A percentile compares a stretch with the other conserved stretches of the same genome.
phyloP scores from a whole-genome alignment of 2,888 invertebrate species.

The Lagria hirta region DNA sequence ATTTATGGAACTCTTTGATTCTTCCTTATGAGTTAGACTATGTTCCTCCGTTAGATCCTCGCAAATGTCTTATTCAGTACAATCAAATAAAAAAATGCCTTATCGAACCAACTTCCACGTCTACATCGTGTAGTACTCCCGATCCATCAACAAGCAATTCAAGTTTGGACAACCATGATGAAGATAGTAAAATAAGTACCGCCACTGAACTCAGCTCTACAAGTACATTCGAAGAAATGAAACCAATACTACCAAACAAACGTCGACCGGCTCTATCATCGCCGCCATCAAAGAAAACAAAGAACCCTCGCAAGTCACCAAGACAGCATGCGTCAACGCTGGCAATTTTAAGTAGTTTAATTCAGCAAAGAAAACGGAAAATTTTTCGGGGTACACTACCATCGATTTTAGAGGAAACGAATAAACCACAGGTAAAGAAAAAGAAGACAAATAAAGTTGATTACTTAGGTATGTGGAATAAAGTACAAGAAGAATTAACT shows the following conservation, averaged over 20 bases:
- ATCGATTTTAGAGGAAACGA: slow-evolving; percentile 41
- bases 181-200: slow-evolving; percentile 45
- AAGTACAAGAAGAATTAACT: slow-evolving; percentile 55
- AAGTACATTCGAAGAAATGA: slow-evolving; percentile 28
- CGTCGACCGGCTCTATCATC: slow-evolving; percentile 9
- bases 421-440: slow-evolving; percentile 27
- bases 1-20: slow-evolving; percentile 64
- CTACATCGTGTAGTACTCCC: slow-evolving; percentile 44
- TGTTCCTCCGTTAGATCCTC: slow-evolving; percentile 63
- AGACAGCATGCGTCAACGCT: slow-evolving; percentile 86
- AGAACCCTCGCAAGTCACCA: slow-evolving; percentile 78
- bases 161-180: slow-evolving; percentile 37
- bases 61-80: slow-evolving; percentile 54
- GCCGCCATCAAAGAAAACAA: slow-evolving; percentile 46
- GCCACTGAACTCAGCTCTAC: slow-evolving; percentile 29
- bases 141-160: slow-evolving; percentile 36
- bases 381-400: slow-evolving; percentile 35
- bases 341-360: slow-evolving; percentile 73
- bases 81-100: slow-evolving; percentile 54
- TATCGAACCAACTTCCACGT: slow-evolving; percentile 48
- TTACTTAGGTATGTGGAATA: slow-evolving; percentile 48
- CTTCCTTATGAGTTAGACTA: slow-evolving; percentile 76
- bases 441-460: slow-evolving; percentile 45
- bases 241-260: slow-evolving; percentile 38
- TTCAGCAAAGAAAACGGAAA: slow-evolving; percentile 59